Evolutionary conservation across 2,797 vertebrate species (phyloP).

Genomic region (Hozukius guyotensis): DNA sequence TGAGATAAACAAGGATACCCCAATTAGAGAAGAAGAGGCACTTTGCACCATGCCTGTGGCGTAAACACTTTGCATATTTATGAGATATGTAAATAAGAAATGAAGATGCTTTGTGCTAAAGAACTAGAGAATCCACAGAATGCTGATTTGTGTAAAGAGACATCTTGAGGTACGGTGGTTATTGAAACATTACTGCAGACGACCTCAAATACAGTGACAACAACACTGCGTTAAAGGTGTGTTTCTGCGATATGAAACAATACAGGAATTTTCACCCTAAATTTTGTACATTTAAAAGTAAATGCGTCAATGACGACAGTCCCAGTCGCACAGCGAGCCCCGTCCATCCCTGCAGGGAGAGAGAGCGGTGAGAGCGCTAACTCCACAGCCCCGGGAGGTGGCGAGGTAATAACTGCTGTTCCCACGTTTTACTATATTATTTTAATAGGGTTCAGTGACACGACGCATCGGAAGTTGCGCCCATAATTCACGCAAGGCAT

Average conservation of each 20-base stretch:
- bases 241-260: neutral
- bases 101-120: neutral
- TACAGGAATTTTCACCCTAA: too few species aligned
- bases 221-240: neutral
- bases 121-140: neutral
- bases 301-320: too few species aligned
- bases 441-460: too few species aligned
- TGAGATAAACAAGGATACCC: slow-evolving; percentile 17
- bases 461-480: too few species aligned
- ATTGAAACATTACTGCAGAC: neutral
- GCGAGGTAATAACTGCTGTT: too few species aligned
- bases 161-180: neutral
- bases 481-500: fast-evolving
- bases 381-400: too few species aligned
- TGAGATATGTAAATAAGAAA: slow-evolving; percentile 22
- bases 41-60: slow-evolving; percentile 17
- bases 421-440: too few species aligned
- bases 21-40: slow-evolving; percentile 20
- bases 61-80: slow-evolving; percentile 23
- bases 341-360: too few species aligned
- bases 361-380: too few species aligned
- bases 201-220: neutral
- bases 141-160: neutral
- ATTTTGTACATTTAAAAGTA: too few species aligned
- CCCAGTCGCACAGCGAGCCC: too few species aligned